These are phyloP conservation scores for Rallus crepitans DNA, from an alignment of 2,797 vertebrate genomes.

Conservation along the genomic window DNA sequence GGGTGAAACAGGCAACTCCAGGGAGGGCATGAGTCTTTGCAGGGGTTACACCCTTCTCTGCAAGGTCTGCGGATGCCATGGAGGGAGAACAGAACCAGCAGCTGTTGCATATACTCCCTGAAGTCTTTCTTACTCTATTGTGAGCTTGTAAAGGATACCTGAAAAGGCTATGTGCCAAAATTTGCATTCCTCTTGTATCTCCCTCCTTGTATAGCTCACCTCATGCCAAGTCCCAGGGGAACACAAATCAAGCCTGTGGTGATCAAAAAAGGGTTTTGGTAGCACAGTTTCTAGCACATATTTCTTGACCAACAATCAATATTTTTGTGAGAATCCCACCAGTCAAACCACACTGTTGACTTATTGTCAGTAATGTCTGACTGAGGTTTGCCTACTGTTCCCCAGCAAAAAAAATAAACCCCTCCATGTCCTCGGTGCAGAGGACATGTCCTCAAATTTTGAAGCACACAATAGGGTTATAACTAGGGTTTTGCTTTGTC, in stretches of 20 bases:
- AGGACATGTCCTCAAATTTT: neutral
- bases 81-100: neutral
- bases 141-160: neutral
- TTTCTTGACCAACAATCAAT: neutral
- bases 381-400: neutral
- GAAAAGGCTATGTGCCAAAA: neutral
- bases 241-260: neutral
- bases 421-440: no score
- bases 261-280: neutral
- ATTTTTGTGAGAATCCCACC: neutral
- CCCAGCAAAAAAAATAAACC: neutral
- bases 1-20: neutral
- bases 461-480: neutral
- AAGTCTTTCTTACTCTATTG: neutral
- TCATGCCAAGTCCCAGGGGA: neutral
- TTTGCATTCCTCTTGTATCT: neutral
- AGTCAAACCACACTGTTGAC: neutral
- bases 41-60: accelerated
- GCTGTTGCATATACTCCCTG: neutral
- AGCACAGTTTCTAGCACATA: neutral
- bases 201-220: neutral
- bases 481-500: neutral
- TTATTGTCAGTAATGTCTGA: neutral
- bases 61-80: neutral
- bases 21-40: neutral